These are phyloP conservation scores for Geodia barretti DNA, from an alignment of 37 sponge, comb jelly and placozoan genomes.

Conservation along the genomic window DNA sequence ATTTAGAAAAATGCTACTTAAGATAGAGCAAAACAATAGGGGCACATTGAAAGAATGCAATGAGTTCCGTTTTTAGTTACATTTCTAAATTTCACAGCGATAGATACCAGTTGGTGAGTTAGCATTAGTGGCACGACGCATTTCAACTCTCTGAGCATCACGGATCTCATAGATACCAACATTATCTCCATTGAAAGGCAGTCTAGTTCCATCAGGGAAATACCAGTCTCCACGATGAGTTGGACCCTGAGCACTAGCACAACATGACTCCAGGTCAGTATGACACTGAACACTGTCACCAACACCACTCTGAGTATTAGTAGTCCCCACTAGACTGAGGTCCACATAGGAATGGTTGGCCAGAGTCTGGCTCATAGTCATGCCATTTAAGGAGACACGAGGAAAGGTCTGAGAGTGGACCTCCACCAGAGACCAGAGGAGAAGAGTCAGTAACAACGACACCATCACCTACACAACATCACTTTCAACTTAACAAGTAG, in stretches of 20 bases:
- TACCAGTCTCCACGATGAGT: neutral
- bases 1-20: too few species aligned
- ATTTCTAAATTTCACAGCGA: too few species aligned
- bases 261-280: neutral
- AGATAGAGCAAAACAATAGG: too few species aligned
- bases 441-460: too few species aligned
- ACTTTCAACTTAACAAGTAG: neutral
- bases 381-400: neutral
- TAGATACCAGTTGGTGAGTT: too few species aligned
- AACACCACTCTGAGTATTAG: neutral
- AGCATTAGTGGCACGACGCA: too few species aligned
- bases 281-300: neutral
- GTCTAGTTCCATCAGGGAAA: neutral
- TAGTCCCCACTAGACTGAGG: neutral
- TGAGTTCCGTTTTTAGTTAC: too few species aligned
- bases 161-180: too few species aligned
- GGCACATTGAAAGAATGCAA: too few species aligned
- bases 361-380: neutral
- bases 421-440: slow-evolving; percentile 1
- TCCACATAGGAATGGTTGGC: neutral
- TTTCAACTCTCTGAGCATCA: too few species aligned
- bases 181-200: too few species aligned
- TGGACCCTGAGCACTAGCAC: neutral
- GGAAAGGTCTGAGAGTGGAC: neutral
- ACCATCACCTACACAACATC: neutral